Evolutionary conservation across 2,797 vertebrate genomes (phyloP).

Genomic region (Hirundo rustica): DNA sequence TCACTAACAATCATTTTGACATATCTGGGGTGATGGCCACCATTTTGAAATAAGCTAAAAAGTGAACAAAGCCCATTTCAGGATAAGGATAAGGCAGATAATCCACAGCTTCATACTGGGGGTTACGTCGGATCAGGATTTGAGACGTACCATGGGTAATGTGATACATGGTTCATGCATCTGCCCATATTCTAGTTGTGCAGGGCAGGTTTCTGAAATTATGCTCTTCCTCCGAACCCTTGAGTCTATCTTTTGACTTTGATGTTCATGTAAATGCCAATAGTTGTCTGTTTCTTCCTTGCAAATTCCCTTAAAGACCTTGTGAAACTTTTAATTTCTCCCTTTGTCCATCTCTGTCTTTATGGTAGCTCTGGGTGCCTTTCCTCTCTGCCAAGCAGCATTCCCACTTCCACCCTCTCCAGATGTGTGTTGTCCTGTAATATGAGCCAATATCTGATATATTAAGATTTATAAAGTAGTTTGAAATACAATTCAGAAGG

Average conservation of each 20-base stretch:
- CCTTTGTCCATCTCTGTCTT: not conserved
- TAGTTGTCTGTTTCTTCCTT: not conserved
- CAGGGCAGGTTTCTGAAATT: not conserved
- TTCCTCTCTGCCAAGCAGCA: not conserved
- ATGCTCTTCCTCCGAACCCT: not conserved
- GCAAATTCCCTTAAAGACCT: not conserved
- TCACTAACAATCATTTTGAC: not conserved
- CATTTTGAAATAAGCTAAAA: conserved; percentile 3
- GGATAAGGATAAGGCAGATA: not conserved
- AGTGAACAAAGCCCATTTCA: not conserved
- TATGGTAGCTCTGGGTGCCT: not conserved
- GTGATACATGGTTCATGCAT: not conserved
- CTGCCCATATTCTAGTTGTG: not conserved
- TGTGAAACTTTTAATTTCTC: not conserved
- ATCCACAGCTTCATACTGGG: not conserved
- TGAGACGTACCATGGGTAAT: not conserved
- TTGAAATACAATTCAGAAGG: not conserved
- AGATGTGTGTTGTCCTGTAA: not conserved
- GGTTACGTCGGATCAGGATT: not conserved
- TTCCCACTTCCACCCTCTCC: not conserved
- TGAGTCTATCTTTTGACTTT: not conserved
- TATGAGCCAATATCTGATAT: not conserved
- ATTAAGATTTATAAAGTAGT: not conserved
- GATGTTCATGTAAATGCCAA: not conserved
- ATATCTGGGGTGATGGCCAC: not conserved